phyloP scores from a whole-genome alignment of 2,797 vertebrate genomes.

The Pipistrellus kuhlii region DNA sequence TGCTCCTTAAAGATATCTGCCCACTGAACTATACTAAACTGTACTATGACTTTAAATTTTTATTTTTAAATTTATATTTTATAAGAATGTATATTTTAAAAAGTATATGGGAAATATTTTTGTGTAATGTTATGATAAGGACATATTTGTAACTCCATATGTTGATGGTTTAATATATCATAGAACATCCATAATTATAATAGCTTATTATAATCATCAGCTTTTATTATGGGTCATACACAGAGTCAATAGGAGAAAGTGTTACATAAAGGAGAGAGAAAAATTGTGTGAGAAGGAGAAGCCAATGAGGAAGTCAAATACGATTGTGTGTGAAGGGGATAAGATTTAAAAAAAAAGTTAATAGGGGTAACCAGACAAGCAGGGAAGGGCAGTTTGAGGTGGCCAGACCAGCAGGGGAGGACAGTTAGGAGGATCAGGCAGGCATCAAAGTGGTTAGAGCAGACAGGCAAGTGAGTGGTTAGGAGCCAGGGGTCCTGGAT shows the following conservation, averaged over 20 bases:
- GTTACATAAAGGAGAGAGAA: no score
- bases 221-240: not conserved
- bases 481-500: no score
- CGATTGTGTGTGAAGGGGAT: no score
- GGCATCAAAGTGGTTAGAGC: no score
- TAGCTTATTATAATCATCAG: conserved; percentile 17
- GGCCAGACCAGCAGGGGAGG: no score
- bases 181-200: not conserved
- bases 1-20: conserved; percentile 1
- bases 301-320: no score
- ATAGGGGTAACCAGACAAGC: no score
- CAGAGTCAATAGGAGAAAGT: not conserved
- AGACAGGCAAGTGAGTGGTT: no score
- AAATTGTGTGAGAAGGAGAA: no score
- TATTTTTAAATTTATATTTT: not conserved
- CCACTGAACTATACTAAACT: not conserved
- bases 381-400: no score
- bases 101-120: not conserved
- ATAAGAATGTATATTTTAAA: conserved; percentile 35
- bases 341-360: no score
- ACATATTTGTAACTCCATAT: not conserved
- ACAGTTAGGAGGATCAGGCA: no score
- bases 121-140: not conserved
- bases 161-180: conserved; percentile 5
- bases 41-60: not conserved